These are phyloP conservation scores for Micronycteris hirsuta DNA, from an alignment of 2,113 vertebrate genomes.

Conservation along the genomic window DNA sequence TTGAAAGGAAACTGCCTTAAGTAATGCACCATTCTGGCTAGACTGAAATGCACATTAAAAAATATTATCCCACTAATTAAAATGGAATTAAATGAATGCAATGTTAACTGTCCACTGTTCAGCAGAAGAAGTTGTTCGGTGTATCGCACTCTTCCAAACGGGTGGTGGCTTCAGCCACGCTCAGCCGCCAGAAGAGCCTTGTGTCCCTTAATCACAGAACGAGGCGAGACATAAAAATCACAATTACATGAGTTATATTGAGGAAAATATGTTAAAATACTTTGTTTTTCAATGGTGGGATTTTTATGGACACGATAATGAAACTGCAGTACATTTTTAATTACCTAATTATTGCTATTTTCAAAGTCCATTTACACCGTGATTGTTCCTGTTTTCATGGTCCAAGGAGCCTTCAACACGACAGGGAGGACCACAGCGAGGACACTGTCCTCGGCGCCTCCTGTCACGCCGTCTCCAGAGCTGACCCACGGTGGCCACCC, in stretches of 20 bases:
- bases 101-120: constrained; percentile 81
- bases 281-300: constrained; percentile 76
- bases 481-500: no score
- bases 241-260: constrained; percentile 82
- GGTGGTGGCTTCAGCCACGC: constrained; percentile 78
- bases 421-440: background rate
- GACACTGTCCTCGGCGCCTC: no score
- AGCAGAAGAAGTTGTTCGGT: constrained; percentile 83
- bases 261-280: constrained; percentile 84
- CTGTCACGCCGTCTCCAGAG: no score
- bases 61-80: constrained; percentile 84
- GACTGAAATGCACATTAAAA: constrained; percentile 78
- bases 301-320: constrained; percentile 82
- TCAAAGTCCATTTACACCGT: constrained; percentile 79
- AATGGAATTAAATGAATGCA: constrained; percentile 83
- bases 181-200: constrained; percentile 81
- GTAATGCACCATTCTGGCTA: constrained; percentile 73
- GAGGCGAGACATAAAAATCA: constrained; percentile 82
- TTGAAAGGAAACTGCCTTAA: constrained; percentile 74
- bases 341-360: constrained; percentile 83
- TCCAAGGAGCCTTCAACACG: constrained; percentile 66
- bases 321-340: constrained; percentile 81
- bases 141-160: constrained; percentile 75
- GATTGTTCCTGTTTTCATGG: constrained; percentile 76
- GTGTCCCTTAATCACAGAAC: constrained; percentile 82